A percentile compares a stretch with the other conserved stretches of the same genome.
Conservation (phyloP, 2,797 vertebrate genomes). For the Aphelocoma californica region DNA sequence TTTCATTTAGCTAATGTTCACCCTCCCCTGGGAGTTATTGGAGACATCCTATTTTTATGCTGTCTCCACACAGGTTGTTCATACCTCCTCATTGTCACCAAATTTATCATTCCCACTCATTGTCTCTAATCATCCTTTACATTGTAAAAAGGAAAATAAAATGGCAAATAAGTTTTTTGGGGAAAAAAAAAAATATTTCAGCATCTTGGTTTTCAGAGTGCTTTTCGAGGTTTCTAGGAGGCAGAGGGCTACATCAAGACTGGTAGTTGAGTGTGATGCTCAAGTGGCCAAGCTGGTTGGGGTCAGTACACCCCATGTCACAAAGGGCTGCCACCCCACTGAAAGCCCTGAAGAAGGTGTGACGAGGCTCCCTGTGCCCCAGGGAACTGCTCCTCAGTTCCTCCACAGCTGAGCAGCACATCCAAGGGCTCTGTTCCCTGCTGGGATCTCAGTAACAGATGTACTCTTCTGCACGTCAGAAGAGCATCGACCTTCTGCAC, state of each 20-base stretch:
- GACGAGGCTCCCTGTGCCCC: background rate
- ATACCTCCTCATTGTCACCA: background rate
- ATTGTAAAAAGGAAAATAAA: background rate
- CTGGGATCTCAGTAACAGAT: background rate
- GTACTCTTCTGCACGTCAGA: background rate
- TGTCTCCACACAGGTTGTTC: background rate
- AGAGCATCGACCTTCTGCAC: background rate
- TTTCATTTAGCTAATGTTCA: background rate
- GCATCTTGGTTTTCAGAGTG: background rate
- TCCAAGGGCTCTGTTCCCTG: background rate
- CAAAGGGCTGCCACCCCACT: accelerated
- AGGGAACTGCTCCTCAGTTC: background rate
- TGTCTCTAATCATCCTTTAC: background rate
- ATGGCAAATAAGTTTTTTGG: accelerated
- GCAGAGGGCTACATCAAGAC: background rate
- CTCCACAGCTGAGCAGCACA: background rate
- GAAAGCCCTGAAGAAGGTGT: background rate
- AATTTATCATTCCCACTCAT: background rate
- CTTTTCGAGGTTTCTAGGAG: background rate
- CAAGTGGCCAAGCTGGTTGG: background rate
- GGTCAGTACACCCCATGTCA: background rate
- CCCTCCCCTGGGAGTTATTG: background rate
- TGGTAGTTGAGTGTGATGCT: background rate
- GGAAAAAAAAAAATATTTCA: background rate
- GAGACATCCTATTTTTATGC: background rate